phyloP scores from a whole-genome alignment of 2,797 vertebrate genomes.

The Poecilia wingei region DNA sequence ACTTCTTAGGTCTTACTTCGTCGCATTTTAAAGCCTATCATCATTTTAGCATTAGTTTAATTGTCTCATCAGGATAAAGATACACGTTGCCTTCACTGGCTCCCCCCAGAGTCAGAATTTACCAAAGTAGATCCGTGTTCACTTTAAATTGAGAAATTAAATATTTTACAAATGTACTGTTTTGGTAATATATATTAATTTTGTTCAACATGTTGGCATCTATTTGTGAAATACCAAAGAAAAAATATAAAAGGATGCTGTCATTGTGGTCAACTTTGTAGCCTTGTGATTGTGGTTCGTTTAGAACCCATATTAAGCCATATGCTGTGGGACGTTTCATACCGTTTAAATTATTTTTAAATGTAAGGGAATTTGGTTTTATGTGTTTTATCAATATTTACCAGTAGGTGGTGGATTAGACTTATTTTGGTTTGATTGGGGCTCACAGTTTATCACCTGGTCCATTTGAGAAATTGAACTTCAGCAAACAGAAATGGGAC shows the following conservation, averaged over 20 bases:
- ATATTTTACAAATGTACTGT: not conserved
- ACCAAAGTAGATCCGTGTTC: not conserved
- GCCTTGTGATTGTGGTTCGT: not conserved
- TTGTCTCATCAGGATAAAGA: not conserved
- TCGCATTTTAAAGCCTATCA: not conserved
- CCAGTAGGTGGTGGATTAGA: not conserved
- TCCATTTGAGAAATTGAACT: not conserved
- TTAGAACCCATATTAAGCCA: not conserved
- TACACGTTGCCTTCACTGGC: slow-evolving; percentile 22
- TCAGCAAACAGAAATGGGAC: not conserved
- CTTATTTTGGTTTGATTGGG: not conserved
- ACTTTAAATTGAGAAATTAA: not conserved
- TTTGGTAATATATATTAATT: not conserved
- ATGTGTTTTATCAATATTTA: not conserved
- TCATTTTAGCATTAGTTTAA: not conserved
- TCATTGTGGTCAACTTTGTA: not conserved
- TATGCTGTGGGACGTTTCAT: not conserved
- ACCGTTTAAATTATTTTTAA: not conserved
- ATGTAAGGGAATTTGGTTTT: not conserved
- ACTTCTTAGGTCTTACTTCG: not conserved
- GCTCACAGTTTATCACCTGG: not conserved
- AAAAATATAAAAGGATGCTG: not conserved
- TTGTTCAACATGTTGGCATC: not conserved
- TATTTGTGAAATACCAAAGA: not conserved
- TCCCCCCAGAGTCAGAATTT: not conserved